Evolutionary conservation across 2,797 vertebrate species (phyloP).

Genomic region (Pangasius larnaudii): DNA sequence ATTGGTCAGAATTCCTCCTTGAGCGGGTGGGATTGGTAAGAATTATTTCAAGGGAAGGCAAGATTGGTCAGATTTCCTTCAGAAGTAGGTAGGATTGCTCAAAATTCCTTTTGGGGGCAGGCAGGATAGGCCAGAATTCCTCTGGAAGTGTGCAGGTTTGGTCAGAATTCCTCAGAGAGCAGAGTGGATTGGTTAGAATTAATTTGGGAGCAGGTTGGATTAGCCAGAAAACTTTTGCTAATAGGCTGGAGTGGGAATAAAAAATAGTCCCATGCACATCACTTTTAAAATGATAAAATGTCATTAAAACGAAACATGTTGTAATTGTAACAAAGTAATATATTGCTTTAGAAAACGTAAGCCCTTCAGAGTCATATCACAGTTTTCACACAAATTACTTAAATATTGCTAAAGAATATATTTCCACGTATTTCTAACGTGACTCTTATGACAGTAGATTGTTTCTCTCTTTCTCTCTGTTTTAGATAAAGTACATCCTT

Average conservation of each 20-base stretch:
- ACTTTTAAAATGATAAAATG: neutral
- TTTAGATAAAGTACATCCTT: neutral
- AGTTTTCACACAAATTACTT: neutral
- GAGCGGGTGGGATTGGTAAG: neutral
- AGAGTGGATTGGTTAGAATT: neutral
- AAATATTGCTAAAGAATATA: neutral
- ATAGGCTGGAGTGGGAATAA: neutral
- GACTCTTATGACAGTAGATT: no score
- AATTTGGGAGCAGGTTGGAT: neutral
- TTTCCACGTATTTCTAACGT: neutral
- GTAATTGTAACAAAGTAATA: neutral
- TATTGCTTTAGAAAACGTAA: neutral
- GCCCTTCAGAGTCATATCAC: neutral
- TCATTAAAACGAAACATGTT: neutral
- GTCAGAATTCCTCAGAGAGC: neutral
- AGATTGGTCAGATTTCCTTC: no score
- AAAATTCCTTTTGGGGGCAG: no score
- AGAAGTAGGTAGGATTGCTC: no score
- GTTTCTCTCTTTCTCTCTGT: neutral
- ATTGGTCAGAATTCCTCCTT: neutral
- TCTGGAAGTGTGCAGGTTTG: no score
- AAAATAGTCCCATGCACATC: neutral
- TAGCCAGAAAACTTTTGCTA: neutral
- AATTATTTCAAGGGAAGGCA: no score
- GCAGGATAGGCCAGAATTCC: neutral